Conservation (phyloP, 1,140 invertebrate genomes). For the Drosophila murphyi region DNA sequence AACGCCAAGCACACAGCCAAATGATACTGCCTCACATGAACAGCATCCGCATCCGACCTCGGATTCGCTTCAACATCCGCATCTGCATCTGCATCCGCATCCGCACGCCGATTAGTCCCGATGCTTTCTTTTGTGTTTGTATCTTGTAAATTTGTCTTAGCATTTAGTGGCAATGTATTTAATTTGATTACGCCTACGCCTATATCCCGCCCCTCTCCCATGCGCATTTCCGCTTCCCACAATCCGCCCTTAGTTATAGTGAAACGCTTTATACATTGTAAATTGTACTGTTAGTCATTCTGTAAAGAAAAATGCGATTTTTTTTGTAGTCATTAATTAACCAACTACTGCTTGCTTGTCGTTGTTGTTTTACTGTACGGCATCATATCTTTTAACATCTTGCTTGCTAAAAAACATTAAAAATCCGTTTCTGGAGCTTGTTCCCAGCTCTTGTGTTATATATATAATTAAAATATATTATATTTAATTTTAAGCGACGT, state of each 20-base stretch:
- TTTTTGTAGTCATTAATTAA: constrained; percentile 46
- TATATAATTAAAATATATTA: constrained; percentile 26
- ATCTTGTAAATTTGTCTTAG: constrained; percentile 63
- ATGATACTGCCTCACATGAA: constrained; percentile 33
- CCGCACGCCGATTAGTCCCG: constrained; percentile 61
- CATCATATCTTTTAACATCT: constrained; percentile 44
- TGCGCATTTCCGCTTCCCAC: constrained; percentile 6
- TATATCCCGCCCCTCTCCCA: neutral
- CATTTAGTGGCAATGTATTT: constrained; percentile 77
- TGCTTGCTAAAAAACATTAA: constrained; percentile 55
- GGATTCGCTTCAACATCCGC: constrained; percentile 27
- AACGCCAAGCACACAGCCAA: constrained; percentile 37
- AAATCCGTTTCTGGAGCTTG: constrained; percentile 6
- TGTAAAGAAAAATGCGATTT: constrained; percentile 15
- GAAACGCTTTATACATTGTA: constrained; percentile 79
- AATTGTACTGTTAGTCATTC: constrained; percentile 74
- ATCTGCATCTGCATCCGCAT: constrained; percentile 28
- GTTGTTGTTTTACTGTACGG: constrained; percentile 44
- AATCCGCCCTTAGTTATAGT: constrained; percentile 56
- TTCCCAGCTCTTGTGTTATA: constrained; percentile 20
- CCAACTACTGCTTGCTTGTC: constrained; percentile 61
- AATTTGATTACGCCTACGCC: constrained; percentile 33
- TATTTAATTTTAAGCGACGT: constrained; percentile 60
- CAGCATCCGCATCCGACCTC: neutral
- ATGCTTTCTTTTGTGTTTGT: constrained; percentile 33